phyloP scores from a whole-genome alignment of 2,113 vertebrate genomes.

The Lagopus muta region DNA sequence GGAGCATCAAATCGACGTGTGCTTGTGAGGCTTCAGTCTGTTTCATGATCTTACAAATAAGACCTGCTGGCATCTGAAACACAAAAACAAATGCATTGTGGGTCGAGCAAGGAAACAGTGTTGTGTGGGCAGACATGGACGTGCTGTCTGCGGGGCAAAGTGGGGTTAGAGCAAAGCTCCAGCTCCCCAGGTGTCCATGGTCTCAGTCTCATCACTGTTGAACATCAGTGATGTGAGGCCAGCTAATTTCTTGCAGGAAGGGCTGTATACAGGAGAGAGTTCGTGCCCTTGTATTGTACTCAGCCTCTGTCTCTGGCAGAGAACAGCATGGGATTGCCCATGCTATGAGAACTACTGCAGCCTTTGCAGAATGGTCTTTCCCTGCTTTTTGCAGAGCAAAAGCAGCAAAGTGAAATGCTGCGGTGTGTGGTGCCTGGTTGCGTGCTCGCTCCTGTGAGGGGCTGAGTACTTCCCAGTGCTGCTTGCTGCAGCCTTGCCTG shows the following conservation, averaged over 20 bases:
- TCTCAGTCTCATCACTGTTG: not conserved
- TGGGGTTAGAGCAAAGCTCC: not conserved
- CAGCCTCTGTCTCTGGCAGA: not conserved
- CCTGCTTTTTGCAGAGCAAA: not conserved
- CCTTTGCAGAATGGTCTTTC: not conserved
- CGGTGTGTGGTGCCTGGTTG: not conserved
- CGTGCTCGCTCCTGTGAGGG: not conserved
- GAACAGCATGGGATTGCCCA: not conserved
- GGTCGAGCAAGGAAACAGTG: fast-evolving
- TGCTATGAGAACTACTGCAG: not conserved
- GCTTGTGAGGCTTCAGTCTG: not conserved
- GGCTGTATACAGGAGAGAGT: not conserved
- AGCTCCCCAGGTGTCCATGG: fast-evolving
- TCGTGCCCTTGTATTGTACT: not conserved
- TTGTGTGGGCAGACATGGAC: fast-evolving
- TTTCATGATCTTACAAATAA: constrained; percentile 6
- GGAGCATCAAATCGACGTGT: not conserved
- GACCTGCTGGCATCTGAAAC: not conserved
- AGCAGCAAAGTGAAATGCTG: not conserved
- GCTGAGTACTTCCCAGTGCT: not conserved
- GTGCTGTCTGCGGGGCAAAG: not conserved
- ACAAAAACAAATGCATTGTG: fast-evolving
- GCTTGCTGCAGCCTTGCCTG: not conserved
- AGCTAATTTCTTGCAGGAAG: not conserved
- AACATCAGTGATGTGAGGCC: not conserved